A percentile compares a stretch with the other conserved stretches of the same genome.
phyloP scores from a whole-genome alignment of 2,113 vertebrate species.

The Eclectus roratus region DNA sequence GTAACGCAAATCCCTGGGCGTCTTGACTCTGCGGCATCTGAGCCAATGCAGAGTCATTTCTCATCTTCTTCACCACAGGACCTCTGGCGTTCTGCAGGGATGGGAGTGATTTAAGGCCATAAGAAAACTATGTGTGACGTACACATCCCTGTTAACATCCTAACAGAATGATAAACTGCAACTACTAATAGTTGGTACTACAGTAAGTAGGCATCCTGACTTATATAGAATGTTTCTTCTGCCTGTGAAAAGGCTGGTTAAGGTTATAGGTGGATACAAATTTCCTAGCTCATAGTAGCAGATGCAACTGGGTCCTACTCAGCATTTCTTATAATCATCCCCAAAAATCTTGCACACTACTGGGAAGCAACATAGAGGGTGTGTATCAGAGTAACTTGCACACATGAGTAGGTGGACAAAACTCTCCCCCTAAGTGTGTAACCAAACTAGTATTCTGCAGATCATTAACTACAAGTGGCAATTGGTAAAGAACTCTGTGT shows the following conservation, averaged over 20 bases:
- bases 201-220: background rate
- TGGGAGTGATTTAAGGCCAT: background rate
- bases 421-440: background rate
- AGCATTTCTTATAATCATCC: background rate
- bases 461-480: background rate
- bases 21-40: background rate
- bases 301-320: background rate
- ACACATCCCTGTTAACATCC: background rate
- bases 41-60: background rate
- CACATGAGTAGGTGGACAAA: background rate
- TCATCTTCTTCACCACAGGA: background rate
- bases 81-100: accelerated
- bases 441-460: background rate
- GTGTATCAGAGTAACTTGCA: background rate
- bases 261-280: background rate
- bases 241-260: background rate
- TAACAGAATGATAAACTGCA: background rate
- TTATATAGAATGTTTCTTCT: background rate
- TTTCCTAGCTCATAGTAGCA: background rate
- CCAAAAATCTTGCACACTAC: background rate
- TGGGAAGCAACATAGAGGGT: background rate
- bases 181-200: background rate
- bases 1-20: background rate
- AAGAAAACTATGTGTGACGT: accelerated
- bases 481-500: background rate